A percentile compares a stretch with the other conserved stretches of the same genome.
Evolutionary conservation across 2,113 vertebrate species (phyloP).

Genomic region (Carassius carassius): DNA sequence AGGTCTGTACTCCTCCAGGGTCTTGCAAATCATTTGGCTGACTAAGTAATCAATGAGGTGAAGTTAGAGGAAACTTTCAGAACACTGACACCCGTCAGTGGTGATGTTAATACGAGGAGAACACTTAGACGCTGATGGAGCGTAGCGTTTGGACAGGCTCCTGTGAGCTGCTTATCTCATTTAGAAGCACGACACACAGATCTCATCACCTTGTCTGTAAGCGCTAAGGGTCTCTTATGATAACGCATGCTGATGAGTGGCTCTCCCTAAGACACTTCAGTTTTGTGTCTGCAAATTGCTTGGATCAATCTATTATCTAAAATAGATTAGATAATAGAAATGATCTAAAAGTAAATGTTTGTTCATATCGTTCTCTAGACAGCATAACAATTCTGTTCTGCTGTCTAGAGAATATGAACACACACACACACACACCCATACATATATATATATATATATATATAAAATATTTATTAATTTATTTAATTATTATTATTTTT

Average conservation of each 20-base stretch:
- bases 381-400: too few species aligned
- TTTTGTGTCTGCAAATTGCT: neutral
- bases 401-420: too few species aligned
- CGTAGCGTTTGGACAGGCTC: neutral
- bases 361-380: too few species aligned
- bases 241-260: conserved; percentile 7
- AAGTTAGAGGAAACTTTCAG: conserved; percentile 21
- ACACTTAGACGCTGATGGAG: conserved; percentile 7
- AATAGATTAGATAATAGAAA: too few species aligned
- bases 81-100: conserved; percentile 1
- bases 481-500: too few species aligned
- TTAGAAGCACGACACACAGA: neutral
- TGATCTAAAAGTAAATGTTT: too few species aligned
- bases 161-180: neutral
- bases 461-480: too few species aligned
- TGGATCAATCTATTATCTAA: neutral
- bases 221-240: neutral
- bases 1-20: conserved; percentile 26
- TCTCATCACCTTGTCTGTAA: conserved; percentile 16
- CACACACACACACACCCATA: too few species aligned
- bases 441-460: too few species aligned
- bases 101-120: conserved; percentile 28
- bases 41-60: conserved; percentile 49
- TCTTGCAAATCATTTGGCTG: conserved; percentile 45
- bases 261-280: neutral